phyloP scores from a whole-genome alignment of 92 coral and sea anemone species.

The Palythoa grandis region DNA sequence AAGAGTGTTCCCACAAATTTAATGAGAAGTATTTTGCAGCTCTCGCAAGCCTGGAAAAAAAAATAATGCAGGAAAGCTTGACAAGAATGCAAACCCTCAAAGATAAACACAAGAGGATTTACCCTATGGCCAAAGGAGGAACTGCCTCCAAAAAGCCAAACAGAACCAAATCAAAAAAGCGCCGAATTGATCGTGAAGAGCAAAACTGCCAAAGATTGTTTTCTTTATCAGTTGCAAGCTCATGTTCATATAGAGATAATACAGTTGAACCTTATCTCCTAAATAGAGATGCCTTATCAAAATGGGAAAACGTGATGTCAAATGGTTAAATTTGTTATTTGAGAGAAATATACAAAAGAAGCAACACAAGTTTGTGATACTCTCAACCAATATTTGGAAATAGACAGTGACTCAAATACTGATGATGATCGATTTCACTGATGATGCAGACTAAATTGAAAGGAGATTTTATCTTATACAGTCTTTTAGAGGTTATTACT shows the following conservation, averaged over 20 bases:
- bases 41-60: conserved; percentile 40
- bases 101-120: conserved; percentile 42
- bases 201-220: conserved; percentile 31
- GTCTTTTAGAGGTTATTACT: no score
- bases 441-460: not conserved
- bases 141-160: conserved; percentile 42
- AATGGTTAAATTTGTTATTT: conserved; percentile 14
- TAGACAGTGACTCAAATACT: not conserved
- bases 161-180: conserved; percentile 39
- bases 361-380: conserved; percentile 10
- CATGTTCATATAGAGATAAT: conserved; percentile 27
- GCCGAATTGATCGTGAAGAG: conserved; percentile 32
- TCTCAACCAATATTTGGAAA: not conserved
- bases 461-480: no score
- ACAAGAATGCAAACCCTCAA: conserved; percentile 11
- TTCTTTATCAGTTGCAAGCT: conserved; percentile 11
- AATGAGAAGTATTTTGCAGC: conserved; percentile 25
- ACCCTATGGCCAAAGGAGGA: conserved; percentile 22
- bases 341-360: not conserved
- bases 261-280: conserved; percentile 20
- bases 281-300: conserved; percentile 22
- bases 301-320: conserved; percentile 33
- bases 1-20: conserved; percentile 47
- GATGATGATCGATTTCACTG: not conserved
- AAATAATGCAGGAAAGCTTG: conserved; percentile 18